These are phyloP conservation scores for Clusia tigrina DNA, from an alignment of 2,888 invertebrate species.

Conservation along the genomic window DNA sequence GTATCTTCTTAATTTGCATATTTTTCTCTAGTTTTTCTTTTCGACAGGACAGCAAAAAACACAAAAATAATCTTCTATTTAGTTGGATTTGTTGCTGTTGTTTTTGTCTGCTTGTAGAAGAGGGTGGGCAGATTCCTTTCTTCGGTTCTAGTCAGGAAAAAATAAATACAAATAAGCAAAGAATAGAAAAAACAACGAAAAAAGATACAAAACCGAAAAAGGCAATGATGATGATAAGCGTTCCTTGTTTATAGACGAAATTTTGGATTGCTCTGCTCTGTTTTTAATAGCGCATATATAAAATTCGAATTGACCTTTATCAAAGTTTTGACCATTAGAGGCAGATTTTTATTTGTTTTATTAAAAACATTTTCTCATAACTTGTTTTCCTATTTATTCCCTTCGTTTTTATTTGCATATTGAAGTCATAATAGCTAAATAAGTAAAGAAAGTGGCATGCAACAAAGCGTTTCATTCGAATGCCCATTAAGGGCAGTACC, in stretches of 20 bases:
- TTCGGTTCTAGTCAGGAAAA: no score
- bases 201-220: background rate
- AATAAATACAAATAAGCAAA: no score
- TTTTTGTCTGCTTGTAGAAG: no score
- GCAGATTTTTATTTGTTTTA: background rate
- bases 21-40: background rate
- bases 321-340: background rate
- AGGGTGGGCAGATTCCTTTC: no score
- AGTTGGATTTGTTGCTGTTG: no score
- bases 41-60: background rate
- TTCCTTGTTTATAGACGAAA: constrained; percentile 1
- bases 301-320: background rate
- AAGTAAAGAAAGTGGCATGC: no score
- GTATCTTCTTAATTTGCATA: constrained; percentile 3
- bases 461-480: no score
- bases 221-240: background rate
- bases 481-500: no score
- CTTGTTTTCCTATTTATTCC: no score
- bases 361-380: no score
- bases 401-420: no score
- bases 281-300: background rate
- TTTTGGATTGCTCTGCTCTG: background rate
- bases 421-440: no score
- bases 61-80: background rate
- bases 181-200: background rate